These are phyloP conservation scores for Syngnathus scovelli DNA, from an alignment of 2,113 vertebrate species.

Conservation along the genomic window DNA sequence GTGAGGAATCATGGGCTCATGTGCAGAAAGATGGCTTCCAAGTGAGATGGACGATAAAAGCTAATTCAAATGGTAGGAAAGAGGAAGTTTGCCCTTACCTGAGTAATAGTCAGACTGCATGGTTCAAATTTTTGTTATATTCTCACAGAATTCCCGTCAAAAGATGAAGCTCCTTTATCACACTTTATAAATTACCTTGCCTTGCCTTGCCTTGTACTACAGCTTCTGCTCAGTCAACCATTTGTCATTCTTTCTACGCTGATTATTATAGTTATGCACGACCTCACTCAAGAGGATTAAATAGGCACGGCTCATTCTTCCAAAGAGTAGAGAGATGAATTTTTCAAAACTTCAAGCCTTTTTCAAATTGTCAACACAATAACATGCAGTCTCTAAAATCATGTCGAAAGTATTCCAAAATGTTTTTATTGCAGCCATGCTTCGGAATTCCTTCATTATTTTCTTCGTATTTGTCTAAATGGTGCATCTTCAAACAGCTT, in stretches of 20 bases:
- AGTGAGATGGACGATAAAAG: not conserved
- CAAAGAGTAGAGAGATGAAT: not conserved
- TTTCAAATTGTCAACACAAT: not conserved
- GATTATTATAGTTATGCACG: not conserved
- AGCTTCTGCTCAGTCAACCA: not conserved
- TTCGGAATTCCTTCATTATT: not conserved
- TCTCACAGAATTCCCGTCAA: not conserved
- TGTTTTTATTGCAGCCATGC: not conserved
- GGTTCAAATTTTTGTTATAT: too few relatives aligned
- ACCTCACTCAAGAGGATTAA: conserved; percentile 1
- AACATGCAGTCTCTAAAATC: not conserved
- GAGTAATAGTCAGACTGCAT: too few relatives aligned
- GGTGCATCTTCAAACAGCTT: not conserved
- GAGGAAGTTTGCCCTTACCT: too few relatives aligned
- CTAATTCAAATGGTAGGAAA: not conserved
- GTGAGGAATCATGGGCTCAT: not conserved
- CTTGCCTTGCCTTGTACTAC: not conserved
- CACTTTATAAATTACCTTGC: not conserved
- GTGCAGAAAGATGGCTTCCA: not conserved
- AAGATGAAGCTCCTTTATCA: not conserved
- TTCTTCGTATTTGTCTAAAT: not conserved
- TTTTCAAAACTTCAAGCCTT: not conserved
- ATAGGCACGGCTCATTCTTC: not conserved
- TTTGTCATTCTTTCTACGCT: conserved; percentile 8
- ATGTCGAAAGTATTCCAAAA: not conserved